Evolutionary conservation across 2,797 vertebrate species (phyloP).

Genomic region (Oryzias dopingdopingensis): DNA sequence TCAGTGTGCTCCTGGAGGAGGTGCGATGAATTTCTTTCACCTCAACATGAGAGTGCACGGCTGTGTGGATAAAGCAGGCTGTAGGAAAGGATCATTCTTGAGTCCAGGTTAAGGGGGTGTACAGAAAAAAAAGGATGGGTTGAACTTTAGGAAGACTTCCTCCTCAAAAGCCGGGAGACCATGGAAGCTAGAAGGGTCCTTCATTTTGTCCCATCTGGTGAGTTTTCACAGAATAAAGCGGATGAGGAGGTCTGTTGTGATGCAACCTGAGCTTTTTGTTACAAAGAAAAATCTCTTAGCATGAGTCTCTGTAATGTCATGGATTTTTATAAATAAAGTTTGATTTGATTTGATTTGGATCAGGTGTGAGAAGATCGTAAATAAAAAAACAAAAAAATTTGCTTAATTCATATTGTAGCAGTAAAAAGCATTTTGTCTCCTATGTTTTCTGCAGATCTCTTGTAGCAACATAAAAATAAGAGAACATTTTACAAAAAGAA

Average conservation of each 20-base stretch:
- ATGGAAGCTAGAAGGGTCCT: constrained; percentile 73
- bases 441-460: too few species aligned
- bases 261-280: constrained; percentile 49
- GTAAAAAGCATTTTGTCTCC: too few species aligned
- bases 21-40: constrained; percentile 28
- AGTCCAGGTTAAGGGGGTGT: constrained; percentile 35
- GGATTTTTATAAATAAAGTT: too few species aligned
- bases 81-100: constrained; percentile 12
- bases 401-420: too few species aligned
- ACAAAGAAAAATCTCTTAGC: constrained; percentile 8
- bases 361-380: too few species aligned
- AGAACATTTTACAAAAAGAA: too few species aligned
- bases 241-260: constrained; percentile 32
- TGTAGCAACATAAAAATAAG: too few species aligned
- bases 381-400: too few species aligned
- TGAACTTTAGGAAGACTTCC: constrained; percentile 54
- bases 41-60: constrained; percentile 26
- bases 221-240: constrained; percentile 57
- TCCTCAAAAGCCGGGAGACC: constrained; percentile 46
- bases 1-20: constrained; percentile 50
- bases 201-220: constrained; percentile 73
- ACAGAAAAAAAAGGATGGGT: constrained; percentile 61
- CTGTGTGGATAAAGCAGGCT: constrained; percentile 12
- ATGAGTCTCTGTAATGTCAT: too few species aligned
- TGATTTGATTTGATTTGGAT: too few species aligned